Evolutionary conservation across 2,797 vertebrate genomes (phyloP).

Genomic region (Anabacerthia variegaticeps): DNA sequence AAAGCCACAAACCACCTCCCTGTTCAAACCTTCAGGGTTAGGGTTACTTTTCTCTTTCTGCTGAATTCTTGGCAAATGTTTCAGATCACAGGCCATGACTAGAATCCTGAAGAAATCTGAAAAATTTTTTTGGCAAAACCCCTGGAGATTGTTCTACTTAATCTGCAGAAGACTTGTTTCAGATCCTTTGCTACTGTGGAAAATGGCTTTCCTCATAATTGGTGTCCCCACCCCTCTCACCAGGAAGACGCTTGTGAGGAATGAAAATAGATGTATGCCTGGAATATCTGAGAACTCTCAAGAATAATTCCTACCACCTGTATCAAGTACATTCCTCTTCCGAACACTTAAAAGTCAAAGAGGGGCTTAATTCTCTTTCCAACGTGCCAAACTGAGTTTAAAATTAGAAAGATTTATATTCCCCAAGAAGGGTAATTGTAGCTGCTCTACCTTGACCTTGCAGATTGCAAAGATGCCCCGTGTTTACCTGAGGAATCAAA

Average conservation of each 20-base stretch:
- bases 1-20: conserved; percentile 68
- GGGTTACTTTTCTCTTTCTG: conserved; percentile 35
- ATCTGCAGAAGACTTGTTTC: neutral
- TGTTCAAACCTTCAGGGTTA: conserved; percentile 27
- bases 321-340: conserved; percentile 26
- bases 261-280: conserved; percentile 42
- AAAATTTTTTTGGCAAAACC: conserved; percentile 48
- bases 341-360: conserved; percentile 23
- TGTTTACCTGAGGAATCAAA: neutral
- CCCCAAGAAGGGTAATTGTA: neutral
- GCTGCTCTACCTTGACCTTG: neutral
- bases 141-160: conserved; percentile 40
- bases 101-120: conserved; percentile 48
- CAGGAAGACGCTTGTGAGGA: neutral
- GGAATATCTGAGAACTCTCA: conserved; percentile 23
- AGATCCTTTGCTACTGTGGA: neutral
- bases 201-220: conserved; percentile 37
- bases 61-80: conserved; percentile 44
- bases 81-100: conserved; percentile 38
- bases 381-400: neutral
- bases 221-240: conserved; percentile 25
- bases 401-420: neutral
- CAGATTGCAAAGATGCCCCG: fast-evolving
- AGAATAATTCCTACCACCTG: conserved; percentile 50
- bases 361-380: conserved; percentile 21